Base-by-base conservation (phyloP, 2,113 vertebrate genomes). In the Elgaria multicarinata region DNA sequence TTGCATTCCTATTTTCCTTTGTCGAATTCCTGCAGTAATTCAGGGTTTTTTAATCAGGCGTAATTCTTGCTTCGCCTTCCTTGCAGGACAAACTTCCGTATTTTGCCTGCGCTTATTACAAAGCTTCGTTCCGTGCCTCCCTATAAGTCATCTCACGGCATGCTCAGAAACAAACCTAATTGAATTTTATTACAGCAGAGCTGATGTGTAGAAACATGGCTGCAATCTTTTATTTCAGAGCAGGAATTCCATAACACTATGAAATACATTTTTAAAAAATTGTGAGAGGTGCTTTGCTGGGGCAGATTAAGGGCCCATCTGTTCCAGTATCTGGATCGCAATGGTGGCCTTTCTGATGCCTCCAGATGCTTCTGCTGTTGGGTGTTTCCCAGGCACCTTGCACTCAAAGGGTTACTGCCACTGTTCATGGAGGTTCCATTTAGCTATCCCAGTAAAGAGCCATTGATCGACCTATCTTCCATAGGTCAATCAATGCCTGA, bases 111-210 rank as follows among this genome's bases (percentile, higher is more conserved):
- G 83, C 53, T 80, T 80, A 80, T 82, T 83, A 10, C 84, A 83
- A 84, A 76, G 24, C 82, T 39, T 89, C 66, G 2, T 69, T 78
- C 39, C 6, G 20, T 71, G 82, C 3, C 86, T 78, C 1, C 55
- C 12, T 67, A 7, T 55, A 84, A 87, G 64, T 58, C 80, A 64
- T 69, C 53, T 50, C 22, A 46, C 46, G 31, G 62, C 69, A 80
- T 72, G 22, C 0, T 1, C 58, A 36, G 74, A 33, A 84, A 91
- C 39, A 20, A 89, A 2, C 5, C 42, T 82, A 67, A 83, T 31
- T 94, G 88, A 83, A 87, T 96, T 93, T 87, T 90, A 44, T 89
- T 36, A 1, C 3, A 18, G 44, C 44, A 82, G 90, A 91, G 83
- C 55, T 0, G 4, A 91, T 66, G 86, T 50, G 4, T 83, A 71